phyloP scores from a whole-genome alignment of 2,113 vertebrate species.

The Aix galericulata region DNA sequence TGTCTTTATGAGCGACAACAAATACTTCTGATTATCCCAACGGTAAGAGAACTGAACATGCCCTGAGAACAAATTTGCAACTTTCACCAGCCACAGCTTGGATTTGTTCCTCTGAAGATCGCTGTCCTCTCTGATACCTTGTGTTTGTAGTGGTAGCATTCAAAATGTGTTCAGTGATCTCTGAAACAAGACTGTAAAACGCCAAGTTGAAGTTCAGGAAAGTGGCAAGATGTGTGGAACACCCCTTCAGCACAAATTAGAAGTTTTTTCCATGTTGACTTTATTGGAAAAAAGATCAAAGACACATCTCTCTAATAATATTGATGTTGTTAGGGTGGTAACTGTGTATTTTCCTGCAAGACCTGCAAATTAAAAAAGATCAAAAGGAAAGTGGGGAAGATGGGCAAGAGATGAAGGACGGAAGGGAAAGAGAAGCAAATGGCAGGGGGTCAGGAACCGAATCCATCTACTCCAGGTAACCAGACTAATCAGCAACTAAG shows the following conservation, averaged over 20 bases:
- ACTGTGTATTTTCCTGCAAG: slow-evolving; percentile 1
- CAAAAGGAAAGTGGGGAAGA: neutral
- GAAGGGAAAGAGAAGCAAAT: neutral
- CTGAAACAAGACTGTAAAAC: neutral
- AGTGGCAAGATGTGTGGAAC: neutral
- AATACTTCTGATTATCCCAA: neutral
- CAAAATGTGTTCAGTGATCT: neutral
- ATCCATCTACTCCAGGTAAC: neutral
- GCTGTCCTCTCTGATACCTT: neutral
- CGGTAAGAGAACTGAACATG: neutral
- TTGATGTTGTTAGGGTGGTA: neutral
- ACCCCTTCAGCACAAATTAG: slow-evolving; percentile 9
- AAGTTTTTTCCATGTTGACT: slow-evolving; percentile 18
- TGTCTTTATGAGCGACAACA: neutral
- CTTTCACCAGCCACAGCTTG: neutral
- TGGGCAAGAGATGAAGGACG: neutral
- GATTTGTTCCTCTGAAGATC: neutral
- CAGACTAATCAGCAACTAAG: neutral
- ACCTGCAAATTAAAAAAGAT: neutral
- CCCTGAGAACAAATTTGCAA: neutral
- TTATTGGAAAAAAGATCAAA: slow-evolving; percentile 29
- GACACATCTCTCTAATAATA: neutral
- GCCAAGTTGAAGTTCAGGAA: neutral
- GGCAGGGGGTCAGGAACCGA: neutral
- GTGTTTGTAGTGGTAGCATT: neutral